Evolutionary conservation across 2,888 invertebrate genomes (phyloP).

Genomic region (Amorpha juglandis): DNA sequence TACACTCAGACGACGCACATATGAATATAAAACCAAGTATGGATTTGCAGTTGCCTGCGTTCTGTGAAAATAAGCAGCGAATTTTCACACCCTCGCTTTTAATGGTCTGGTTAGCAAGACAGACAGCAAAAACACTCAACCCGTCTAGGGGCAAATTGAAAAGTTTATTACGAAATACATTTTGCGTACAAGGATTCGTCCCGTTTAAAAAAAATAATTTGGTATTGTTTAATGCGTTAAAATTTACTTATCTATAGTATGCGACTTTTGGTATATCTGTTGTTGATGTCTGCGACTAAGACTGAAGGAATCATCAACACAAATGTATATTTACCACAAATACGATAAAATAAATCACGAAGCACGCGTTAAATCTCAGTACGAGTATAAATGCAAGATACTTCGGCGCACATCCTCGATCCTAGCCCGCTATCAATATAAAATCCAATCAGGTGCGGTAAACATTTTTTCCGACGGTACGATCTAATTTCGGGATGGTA

Average conservation of each 20-base stretch:
- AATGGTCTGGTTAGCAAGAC: constrained; percentile 70
- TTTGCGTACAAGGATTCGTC: constrained; percentile 14
- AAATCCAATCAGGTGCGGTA: constrained; percentile 38
- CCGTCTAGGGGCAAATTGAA: constrained; percentile 9
- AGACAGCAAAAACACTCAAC: constrained; percentile 52
- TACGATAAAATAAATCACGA: neutral
- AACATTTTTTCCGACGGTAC: constrained; percentile 56
- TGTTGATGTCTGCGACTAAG: too few relatives aligned
- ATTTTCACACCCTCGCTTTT: constrained; percentile 77
- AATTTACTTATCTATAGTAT: too few relatives aligned
- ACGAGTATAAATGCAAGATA: constrained; percentile 26
- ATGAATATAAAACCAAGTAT: constrained; percentile 30
- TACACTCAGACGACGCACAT: constrained; percentile 17
- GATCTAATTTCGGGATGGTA: constrained; percentile 69
- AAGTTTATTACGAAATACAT: constrained; percentile 19
- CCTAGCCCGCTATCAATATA: constrained; percentile 36
- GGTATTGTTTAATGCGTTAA: neutral
- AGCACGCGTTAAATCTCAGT: neutral
- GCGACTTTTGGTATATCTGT: too few relatives aligned
- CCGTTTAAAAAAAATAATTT: neutral
- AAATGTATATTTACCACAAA: too few relatives aligned
- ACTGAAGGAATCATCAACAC: too few relatives aligned
- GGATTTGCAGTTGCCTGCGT: constrained; percentile 41
- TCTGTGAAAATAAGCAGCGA: constrained; percentile 73
- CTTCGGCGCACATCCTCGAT: constrained; percentile 26